Conservation (phyloP, 2,797 vertebrate genomes). For the Fundulus diaphanus region DNA sequence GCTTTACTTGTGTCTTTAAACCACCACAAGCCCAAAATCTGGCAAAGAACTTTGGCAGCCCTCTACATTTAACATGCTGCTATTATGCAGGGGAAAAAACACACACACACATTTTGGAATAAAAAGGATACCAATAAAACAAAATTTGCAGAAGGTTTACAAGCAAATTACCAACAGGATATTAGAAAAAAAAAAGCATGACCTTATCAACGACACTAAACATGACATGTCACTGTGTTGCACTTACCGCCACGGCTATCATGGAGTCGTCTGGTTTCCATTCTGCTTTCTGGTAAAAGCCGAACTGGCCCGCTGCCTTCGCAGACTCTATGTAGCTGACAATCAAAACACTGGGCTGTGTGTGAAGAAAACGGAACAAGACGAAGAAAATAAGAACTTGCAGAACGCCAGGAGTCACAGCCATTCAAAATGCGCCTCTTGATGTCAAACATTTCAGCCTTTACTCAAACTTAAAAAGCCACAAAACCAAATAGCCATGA, state of each 20-base stretch:
- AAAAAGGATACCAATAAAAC: neutral
- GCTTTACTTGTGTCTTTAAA: neutral
- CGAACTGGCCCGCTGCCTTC: conserved; percentile 93
- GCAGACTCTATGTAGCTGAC: conserved; percentile 94
- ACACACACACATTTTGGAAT: neutral
- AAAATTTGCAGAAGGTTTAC: neutral
- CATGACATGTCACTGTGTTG: conserved; percentile 9
- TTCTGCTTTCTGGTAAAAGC: conserved; percentile 90
- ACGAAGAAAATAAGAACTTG: conserved; percentile 44
- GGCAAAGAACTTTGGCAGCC: neutral
- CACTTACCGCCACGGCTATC: conserved; percentile 96
- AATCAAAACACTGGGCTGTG: conserved; percentile 94
- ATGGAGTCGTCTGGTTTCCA: conserved; percentile 95
- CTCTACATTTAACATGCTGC: neutral
- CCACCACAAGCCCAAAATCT: neutral
- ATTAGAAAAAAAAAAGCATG: neutral
- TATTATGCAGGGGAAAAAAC: neutral
- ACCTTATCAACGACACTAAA: conserved; percentile 6
- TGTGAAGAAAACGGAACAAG: conserved; percentile 33
- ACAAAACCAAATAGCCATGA: neutral
- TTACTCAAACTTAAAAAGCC: neutral
- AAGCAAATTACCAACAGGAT: neutral
- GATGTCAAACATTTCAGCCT: conserved; percentile 1
- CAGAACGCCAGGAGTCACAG: conserved; percentile 17
- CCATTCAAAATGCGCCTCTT: neutral